Evolutionary conservation across 2,888 invertebrate genomes (phyloP), one percentile per base, ranked within the genome.

Genomic region (Torymus texanus): DNA sequence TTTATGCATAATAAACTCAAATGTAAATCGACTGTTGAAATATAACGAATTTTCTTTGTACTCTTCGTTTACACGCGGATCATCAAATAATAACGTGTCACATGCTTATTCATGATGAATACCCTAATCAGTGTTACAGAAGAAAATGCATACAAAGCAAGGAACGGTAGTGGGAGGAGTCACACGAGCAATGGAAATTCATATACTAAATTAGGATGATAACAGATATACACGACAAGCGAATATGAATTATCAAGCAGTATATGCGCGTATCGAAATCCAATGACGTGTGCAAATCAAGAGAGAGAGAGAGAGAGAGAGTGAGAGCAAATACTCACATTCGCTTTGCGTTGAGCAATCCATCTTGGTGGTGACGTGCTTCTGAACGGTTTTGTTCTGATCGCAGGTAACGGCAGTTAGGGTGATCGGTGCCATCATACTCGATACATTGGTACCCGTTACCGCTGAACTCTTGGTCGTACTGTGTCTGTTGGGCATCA

Each of bases 401-500:
- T 94, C 93, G 85, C 94, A 94, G 2, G 94, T 94, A 24, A 93
- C 93, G 1, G 94, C 94, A 24, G 94, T 94, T 16, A 94, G 92
- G 82, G 94, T 93, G 4, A 94, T 92, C 8, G 94, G 93, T 0
- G 94, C 93, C 93, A 94, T 94, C 93, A 94, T 93, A 79, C 93
- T 94, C 24, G 92, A 92, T 1, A 90, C 89, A 63, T 91, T 91
- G 2, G 93, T 93, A 2, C 93, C 92, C 0, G 93, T 93, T 24
- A 92, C 92, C 3, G 91, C 91, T 0, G 93, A 92, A 65, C 92
- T 93, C 85, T 93, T 93, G 84, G 93, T 93, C 65, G 93, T 93
- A 84, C 92, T 92, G 85, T 92, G 93, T 56, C 93, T 91, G 83
- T 94, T 94, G 18, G 95, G 95, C 95, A 95, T 95, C 93, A 96